Evolutionary conservation across 2,888 invertebrate genomes (phyloP), one percentile per base, ranked within the genome.

Genomic region (Liodrosophila aerea): DNA sequence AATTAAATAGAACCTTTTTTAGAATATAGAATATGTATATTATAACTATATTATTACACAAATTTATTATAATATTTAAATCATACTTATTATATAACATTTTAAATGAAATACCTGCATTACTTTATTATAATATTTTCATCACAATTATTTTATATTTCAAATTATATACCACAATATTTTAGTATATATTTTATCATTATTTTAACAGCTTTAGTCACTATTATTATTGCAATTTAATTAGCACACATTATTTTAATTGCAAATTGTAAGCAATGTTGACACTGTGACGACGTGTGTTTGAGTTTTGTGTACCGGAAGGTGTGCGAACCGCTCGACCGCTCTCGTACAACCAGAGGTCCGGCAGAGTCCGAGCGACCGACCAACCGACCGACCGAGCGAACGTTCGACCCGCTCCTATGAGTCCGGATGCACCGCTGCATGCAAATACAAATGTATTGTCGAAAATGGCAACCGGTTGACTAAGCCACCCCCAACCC

Each of bases 371-470:
- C 63, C 64, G 58, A 51, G 60, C 52, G 53, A n/a, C n/a, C n/a
- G n/a, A n/a, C n/a, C n/a, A n/a, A n/a, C n/a, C n/a, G n/a, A n/a
- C n/a, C n/a, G n/a, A n/a, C n/a, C n/a, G n/a, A n/a, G n/a, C n/a
- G n/a, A n/a, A n/a, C n/a, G n/a, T n/a, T n/a, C n/a, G n/a, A 51
- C 60, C 68, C 64, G 60, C 54, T 84, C 63, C 62, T 60, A 57
- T 73, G 76, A 53, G 41, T 59, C 78, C 85, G 85, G 85, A 85
- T 80, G 64, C 80, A 78, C 57, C 56, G 65, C 83, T 67, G 80
- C 83, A 78, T 78, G 85, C 85, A 85, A 85, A 78, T 78, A 85
- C 78, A 78, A 85, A 78, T 85, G 78, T 85, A 85, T 76, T 85
- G 78, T 85, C 83, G 85, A 85, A 75, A 82, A 75, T 78, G 65